Evolutionary conservation across 2,797 vertebrate genomes (phyloP), one percentile per base, ranked within the genome.

Genomic region (Capromys pilorides): DNA sequence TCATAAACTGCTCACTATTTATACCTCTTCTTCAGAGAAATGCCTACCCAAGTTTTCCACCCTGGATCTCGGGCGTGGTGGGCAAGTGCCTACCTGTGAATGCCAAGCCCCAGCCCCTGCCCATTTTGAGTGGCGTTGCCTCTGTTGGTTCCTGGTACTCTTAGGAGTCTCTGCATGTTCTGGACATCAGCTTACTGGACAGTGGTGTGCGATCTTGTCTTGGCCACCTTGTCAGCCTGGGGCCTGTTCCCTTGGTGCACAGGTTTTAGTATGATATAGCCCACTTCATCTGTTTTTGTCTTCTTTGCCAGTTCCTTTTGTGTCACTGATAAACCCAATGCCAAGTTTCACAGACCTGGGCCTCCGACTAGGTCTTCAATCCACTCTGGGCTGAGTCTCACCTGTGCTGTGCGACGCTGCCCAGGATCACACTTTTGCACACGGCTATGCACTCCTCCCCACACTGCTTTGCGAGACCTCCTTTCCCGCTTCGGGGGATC

Each of bases 11-110:
- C 16, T 9, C 78, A 36, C 45, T 59, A 82, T 57, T 11, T 80
- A 41, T 41, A 54, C 71, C 39, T 79, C 57, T 51, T 73, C 21
- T 94, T 82, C 49, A 41, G 51, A 93, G 73, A 95, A 91, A 92
- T n/a, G 24, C 62, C 45, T 62, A 22, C 14, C 45, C 41, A 9
- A 4, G 67, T 51, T 31, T 24, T 84, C 39, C 5, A 54, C 39
- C 36, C 26, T 45, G 21, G 24, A 10, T 11, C 62, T 81, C 41
- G 26, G 14, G 64, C 33, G 49, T 12, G 36, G 31, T 22, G 66
- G 45, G 22, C 21, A 75, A 51, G 86, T 1, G 16, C 11, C 22
- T 21, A 21, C 10, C 14, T n/a, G 19, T 26, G 28, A 80, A 6
- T 26, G 57, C 13, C 10, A 57, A n/a, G 3, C 3, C 24, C 6